These are phyloP conservation scores for Microctenopoma steveboyesi DNA, from an alignment of 2,797 vertebrate genomes.

Conservation along the genomic window DNA sequence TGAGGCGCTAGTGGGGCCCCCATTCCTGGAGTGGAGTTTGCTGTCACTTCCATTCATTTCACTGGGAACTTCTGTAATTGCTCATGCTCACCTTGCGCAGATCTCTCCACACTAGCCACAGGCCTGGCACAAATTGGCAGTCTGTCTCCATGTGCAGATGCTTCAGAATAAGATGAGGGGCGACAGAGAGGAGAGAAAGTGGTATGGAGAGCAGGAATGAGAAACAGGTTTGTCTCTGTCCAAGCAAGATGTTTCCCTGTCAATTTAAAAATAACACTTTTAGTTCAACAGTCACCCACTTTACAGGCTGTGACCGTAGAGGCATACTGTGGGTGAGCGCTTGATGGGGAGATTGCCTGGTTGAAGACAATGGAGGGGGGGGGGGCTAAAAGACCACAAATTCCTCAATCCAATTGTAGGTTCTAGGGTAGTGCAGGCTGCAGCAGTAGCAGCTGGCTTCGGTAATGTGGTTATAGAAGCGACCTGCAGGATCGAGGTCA, in stretches of 20 bases:
- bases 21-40: constrained; percentile 87
- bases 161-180: constrained; percentile 86
- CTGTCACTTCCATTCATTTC: constrained; percentile 91
- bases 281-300: constrained; percentile 80
- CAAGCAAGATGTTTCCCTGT: constrained; percentile 93
- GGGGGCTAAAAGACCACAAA: constrained; percentile 86
- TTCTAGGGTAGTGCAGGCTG: constrained; percentile 84
- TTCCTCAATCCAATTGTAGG: constrained; percentile 96
- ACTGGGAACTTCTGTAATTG: constrained; percentile 91
- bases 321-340: constrained; percentile 47
- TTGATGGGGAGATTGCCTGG: constrained; percentile 68
- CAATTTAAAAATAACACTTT: constrained; percentile 99
- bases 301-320: constrained; percentile 64
- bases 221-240: constrained; percentile 77
- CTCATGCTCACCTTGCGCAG: constrained; percentile 88
- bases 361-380: constrained; percentile 55
- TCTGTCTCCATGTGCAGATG: constrained; percentile 74
- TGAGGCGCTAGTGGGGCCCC: constrained; percentile 88
- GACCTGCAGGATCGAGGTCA: constrained; percentile 87
- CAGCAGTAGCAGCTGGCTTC: constrained; percentile 89
- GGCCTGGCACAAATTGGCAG: constrained; percentile 61
- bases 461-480: constrained; percentile 93
- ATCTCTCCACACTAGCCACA: constrained; percentile 70
- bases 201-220: constrained; percentile 72
- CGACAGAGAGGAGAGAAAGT: constrained; percentile 77